Evolutionary conservation across 30 jellyfish, hydroid and myxozoan genomes (phyloP).

Genomic region (Aurelia aurita): DNA sequence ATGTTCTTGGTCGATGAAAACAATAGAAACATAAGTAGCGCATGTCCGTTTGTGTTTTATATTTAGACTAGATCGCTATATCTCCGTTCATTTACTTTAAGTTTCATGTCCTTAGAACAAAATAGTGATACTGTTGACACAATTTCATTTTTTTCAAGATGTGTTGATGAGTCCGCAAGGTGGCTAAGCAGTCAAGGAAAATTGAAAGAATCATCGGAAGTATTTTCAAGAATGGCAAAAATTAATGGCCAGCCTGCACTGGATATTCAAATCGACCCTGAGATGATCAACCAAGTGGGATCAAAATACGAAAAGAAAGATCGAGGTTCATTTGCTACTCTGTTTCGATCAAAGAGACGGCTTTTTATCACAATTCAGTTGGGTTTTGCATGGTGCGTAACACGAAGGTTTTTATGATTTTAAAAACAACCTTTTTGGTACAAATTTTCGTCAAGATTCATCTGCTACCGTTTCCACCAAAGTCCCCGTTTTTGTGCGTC

Average conservation of each 20-base stretch:
- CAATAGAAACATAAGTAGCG: too few species aligned
- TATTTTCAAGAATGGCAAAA: conserved; percentile 49
- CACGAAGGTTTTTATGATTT: too few species aligned
- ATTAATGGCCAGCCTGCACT: conserved; percentile 37
- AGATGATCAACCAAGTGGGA: too few species aligned
- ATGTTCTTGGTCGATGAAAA: too few species aligned
- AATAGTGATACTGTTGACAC: not conserved
- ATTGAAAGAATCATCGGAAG: conserved; percentile 38
- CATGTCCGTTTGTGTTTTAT: too few species aligned
- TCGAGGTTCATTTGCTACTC: conserved; percentile 30
- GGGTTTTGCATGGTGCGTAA: conserved; percentile 61
- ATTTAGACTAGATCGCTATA: too few species aligned
- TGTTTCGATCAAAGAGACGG: conserved; percentile 40
- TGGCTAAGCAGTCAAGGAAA: conserved; percentile 77
- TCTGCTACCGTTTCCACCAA: too few species aligned
- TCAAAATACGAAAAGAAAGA: conserved; percentile 14
- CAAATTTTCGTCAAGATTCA: too few species aligned
- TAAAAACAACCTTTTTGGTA: too few species aligned
- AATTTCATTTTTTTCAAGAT: conserved; percentile 13
- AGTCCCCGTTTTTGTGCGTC: too few species aligned
- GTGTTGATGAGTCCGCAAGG: conserved; percentile 79
- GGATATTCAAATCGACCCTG: conserved; percentile 4
- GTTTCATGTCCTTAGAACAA: not conserved
- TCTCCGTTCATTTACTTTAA: not conserved
- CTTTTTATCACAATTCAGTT: conserved; percentile 29